A percentile compares a stretch with the other conserved stretches of the same genome.
These are phyloP conservation scores for Phaethon lepturus DNA, from an alignment of 2,113 vertebrate species.

Conservation along the genomic window DNA sequence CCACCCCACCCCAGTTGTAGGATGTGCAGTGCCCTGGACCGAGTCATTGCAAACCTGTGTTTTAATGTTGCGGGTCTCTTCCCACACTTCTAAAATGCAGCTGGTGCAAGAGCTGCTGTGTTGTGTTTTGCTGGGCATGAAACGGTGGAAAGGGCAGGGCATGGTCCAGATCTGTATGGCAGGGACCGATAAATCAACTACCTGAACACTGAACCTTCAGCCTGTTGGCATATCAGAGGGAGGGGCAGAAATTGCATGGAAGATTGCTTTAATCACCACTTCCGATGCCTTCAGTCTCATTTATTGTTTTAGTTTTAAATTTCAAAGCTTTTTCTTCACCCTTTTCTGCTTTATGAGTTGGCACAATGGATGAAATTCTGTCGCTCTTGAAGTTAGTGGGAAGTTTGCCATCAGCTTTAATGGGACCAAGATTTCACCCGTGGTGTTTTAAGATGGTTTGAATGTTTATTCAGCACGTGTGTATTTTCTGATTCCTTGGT, in stretches of 20 bases:
- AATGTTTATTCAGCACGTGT: neutral
- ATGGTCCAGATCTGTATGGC: neutral
- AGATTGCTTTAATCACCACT: neutral
- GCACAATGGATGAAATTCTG: neutral
- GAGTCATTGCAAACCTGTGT: neutral
- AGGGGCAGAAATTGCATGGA: neutral
- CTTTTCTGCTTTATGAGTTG: neutral
- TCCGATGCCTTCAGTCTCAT: neutral
- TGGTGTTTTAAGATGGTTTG: neutral
- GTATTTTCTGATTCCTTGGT: neutral
- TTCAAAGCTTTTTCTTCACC: neutral
- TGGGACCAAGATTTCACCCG: neutral
- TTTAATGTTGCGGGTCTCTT: neutral
- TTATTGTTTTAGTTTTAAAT: neutral
- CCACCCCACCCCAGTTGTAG: neutral
- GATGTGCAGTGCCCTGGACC: neutral
- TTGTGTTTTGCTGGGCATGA: neutral
- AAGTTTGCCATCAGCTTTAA: neutral
- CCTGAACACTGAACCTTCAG: neutral
- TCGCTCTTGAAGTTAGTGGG: neutral
- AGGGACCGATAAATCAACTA: neutral
- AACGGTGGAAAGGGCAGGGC: neutral
- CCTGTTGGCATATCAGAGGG: neutral
- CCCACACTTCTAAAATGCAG: neutral
- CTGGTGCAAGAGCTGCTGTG: neutral